A percentile compares a stretch with the other conserved stretches of the same genome.
Evolutionary conservation across 1,140 invertebrate genomes (phyloP).

Genomic region (Camponotus vicinus): DNA sequence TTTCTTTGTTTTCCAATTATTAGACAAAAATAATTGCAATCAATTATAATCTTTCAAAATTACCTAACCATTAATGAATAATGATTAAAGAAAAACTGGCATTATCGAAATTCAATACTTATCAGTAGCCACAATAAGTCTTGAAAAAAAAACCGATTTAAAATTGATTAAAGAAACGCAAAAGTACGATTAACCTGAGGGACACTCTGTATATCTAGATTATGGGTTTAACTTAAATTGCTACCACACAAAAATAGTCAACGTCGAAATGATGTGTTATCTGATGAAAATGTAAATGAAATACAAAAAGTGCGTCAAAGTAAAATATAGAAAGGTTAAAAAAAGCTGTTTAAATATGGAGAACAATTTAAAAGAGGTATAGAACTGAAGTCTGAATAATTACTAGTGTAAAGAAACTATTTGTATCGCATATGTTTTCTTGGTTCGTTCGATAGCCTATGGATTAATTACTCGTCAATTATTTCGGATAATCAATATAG

Average conservation of each 20-base stretch:
- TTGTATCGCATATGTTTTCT: background rate
- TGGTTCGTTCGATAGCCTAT: background rate
- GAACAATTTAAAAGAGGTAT: constrained; percentile 1
- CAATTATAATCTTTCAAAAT: too few species aligned
- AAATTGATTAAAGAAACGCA: background rate
- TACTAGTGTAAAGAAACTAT: constrained; percentile 32
- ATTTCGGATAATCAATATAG: constrained; percentile 28
- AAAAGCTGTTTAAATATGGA: constrained; percentile 39
- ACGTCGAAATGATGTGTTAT: constrained; percentile 4
- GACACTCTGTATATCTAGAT: background rate
- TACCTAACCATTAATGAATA: too few species aligned
- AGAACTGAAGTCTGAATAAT: constrained; percentile 25
- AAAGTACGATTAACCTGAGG: background rate
- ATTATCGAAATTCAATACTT: too few species aligned
- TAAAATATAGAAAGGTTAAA: constrained; percentile 7
- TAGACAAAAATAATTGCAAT: background rate
- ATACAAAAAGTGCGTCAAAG: constrained; percentile 11
- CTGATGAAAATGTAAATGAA: background rate
- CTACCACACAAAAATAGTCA: background rate
- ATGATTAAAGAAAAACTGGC: too few species aligned
- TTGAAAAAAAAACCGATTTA: background rate
- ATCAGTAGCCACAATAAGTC: too few species aligned
- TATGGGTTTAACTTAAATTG: constrained; percentile 4
- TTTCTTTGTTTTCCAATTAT: too few species aligned
- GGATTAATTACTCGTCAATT: constrained; percentile 41